These are phyloP conservation scores for Psilanteris sp. DNA, from an alignment of 1,140 invertebrate species.

Conservation along the genomic window DNA sequence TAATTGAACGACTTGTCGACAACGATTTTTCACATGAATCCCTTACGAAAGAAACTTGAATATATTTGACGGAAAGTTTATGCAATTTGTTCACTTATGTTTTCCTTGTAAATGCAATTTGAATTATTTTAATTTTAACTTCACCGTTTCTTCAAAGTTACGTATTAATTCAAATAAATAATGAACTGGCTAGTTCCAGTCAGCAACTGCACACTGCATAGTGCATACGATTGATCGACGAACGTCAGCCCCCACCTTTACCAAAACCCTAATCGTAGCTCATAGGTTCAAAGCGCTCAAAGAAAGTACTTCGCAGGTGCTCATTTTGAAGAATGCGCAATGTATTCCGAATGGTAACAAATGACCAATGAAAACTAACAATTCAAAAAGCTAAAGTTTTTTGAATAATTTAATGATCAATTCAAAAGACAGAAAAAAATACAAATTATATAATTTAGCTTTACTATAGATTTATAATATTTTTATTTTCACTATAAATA, in stretches of 20 bases:
- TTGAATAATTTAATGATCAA: too few species aligned
- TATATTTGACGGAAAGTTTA: background rate
- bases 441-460: too few species aligned
- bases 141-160: too few species aligned
- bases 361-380: background rate
- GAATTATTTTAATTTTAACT: too few species aligned
- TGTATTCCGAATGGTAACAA: too few species aligned
- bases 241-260: conserved; percentile 17
- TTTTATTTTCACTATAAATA: too few species aligned
- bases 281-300: background rate
- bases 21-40: conserved; percentile 37
- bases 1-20: background rate
- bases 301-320: background rate
- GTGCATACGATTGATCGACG: conserved; percentile 54
- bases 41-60: too few species aligned
- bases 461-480: too few species aligned
- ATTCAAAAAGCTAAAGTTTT: too few species aligned
- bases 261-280: too few species aligned
- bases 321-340: background rate
- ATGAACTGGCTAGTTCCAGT: conserved; percentile 18
- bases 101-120: background rate
- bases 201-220: too few species aligned
- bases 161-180: conserved; percentile 21
- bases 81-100: background rate
- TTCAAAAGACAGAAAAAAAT: too few species aligned